A percentile compares a stretch with the other conserved stretches of the same genome.
Conservation (phyloP, 2,797 vertebrate genomes). For the Sphenodon punctatus region DNA sequence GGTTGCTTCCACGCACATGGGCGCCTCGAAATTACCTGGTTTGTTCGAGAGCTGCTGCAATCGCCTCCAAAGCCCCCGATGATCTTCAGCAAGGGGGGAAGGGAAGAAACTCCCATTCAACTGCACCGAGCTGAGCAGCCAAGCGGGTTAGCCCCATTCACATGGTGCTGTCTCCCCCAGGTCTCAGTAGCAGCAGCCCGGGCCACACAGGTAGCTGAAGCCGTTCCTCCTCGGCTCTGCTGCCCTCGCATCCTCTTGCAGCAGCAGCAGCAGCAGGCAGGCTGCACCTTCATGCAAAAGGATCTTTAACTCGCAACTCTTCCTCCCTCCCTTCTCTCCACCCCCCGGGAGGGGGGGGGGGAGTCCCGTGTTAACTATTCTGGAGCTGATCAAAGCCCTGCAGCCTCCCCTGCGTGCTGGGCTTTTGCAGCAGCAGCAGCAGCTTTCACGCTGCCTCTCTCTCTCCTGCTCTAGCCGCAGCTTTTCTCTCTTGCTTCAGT, state of each 20-base stretch:
- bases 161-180: constrained; percentile 46
- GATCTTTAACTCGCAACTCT: neutral
- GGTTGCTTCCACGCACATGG: too few relatives aligned
- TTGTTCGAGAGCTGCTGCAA: constrained; percentile 30
- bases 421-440: constrained; percentile 13
- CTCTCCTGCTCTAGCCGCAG: neutral
- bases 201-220: constrained; percentile 95
- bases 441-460: constrained; percentile 15
- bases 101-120: constrained; percentile 37
- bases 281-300: constrained; percentile 33
- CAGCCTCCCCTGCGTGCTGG: constrained; percentile 12
- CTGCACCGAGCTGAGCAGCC: constrained; percentile 15
- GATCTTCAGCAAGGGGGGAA: neutral
- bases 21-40: constrained; percentile 66
- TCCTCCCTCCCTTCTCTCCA: neutral
- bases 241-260: constrained; percentile 79
- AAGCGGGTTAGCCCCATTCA: constrained; percentile 44
- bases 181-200: constrained; percentile 75
- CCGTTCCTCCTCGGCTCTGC: constrained; percentile 44
- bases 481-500: constrained; percentile 52
- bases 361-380: neutral
- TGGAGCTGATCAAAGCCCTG: constrained; percentile 29
- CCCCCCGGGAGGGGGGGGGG: neutral
- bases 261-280: constrained; percentile 6
- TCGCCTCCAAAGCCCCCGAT: constrained; percentile 31